Base-by-base conservation (phyloP, 2,113 vertebrate species). In the Xerus inauris region DNA sequence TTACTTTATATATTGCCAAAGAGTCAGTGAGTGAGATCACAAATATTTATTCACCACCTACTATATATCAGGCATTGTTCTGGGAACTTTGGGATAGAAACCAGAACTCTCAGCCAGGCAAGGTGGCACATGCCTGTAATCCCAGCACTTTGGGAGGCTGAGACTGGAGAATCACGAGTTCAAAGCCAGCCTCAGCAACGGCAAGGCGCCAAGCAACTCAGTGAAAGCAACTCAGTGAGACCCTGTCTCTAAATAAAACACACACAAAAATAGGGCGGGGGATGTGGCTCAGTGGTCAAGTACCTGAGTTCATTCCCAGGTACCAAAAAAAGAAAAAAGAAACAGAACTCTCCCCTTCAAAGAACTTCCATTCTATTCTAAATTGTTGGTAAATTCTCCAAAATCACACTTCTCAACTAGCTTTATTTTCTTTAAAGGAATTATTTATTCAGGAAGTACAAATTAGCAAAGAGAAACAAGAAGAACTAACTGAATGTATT, bases 371-470 rank as follows among this genome's bases (percentile, higher is more conserved):
- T 45, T 87, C 35, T 75, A 17, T 38, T 96, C 75, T 47, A 16
- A 47, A 40, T 40, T 54, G 30, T 67, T 47, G 17, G 8, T 54
- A 10, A 49, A 13, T 82, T 95, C 38, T 84, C 65, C 28, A 49
- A 89, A 94, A 67, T 64, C 28, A 16, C 42, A 54, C 45, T 57
- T 97, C 42, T 93, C 47, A 69, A 71, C 77, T 35, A 65, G 35
- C 62, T 87, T 93, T 84, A 12, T 64, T 97, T 96, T 95, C 87
- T 94, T 95, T 89, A 67, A 94, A 98, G 97, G 13, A 85, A 67
- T 51, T 42, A 71, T 67, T 73, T 35, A 5, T 11, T 30, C 35
- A 42, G 35, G 57, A 96, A 94, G 0, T 0, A 0, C 14, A 81
- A 67, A 94, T 51, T 54, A 80, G 9, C 54, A 96, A 92, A 94